These are phyloP conservation scores for Drosophila ficusphila DNA, from an alignment of 1,140 invertebrate genomes.

Conservation along the genomic window DNA sequence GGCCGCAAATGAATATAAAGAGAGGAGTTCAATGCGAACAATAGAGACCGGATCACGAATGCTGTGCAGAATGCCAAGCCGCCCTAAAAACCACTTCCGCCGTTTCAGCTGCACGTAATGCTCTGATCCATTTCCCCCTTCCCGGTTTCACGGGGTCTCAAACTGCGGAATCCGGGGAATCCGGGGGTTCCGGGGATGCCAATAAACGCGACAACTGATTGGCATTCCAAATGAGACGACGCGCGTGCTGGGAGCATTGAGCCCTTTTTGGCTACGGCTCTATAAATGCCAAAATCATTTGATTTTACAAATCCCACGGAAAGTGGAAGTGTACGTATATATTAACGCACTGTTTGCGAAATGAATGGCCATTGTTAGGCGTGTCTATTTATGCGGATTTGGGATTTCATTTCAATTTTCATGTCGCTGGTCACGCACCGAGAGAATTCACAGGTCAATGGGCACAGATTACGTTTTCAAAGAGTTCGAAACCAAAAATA, in stretches of 20 bases:
- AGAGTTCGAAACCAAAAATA: too few species aligned
- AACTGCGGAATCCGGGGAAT: background rate
- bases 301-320: constrained; percentile 36
- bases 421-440: constrained; percentile 27
- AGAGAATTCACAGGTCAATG: constrained; percentile 14
- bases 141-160: constrained; percentile 2
- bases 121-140: constrained; percentile 43
- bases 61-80: constrained; percentile 54
- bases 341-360: constrained; percentile 16
- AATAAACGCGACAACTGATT: constrained; percentile 74
- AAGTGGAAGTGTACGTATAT: constrained; percentile 9
- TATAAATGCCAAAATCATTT: constrained; percentile 68
- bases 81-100: constrained; percentile 51
- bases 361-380: constrained; percentile 13
- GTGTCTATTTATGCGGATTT: constrained; percentile 21
- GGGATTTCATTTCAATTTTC: constrained; percentile 50
- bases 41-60: constrained; percentile 54
- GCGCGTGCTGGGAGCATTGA: constrained; percentile 41
- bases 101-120: constrained; percentile 53
- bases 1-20: constrained; percentile 15
- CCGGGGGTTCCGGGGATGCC: constrained; percentile 27
- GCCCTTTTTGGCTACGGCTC: constrained; percentile 24
- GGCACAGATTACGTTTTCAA: background rate
- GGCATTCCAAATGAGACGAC: constrained; percentile 70
- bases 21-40: constrained; percentile 41